Percentiles rank a stretch among this genome's conserved stretches.
These are phyloP conservation scores for Synodontis membranacea DNA, from an alignment of 2,113 vertebrate genomes.

Conservation along the genomic window DNA sequence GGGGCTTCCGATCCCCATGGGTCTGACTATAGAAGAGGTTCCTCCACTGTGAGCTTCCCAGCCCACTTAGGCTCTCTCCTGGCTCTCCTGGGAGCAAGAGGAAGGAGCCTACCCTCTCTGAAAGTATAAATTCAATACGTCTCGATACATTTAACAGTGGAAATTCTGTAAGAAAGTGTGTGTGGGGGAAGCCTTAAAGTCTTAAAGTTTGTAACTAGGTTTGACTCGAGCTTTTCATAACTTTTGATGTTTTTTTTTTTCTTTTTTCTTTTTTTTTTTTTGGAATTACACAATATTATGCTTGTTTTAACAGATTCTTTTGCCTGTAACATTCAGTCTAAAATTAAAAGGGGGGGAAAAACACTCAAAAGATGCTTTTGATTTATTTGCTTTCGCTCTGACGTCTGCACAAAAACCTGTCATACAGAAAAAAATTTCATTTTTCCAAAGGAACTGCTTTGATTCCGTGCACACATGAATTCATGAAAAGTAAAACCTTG, in stretches of 20 bases:
- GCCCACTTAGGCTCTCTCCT: neutral
- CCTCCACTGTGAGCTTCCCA: neutral
- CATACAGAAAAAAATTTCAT: neutral
- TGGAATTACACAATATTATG: neutral
- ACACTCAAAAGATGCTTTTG: neutral
- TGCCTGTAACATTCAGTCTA: neutral
- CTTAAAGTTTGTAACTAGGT: neutral
- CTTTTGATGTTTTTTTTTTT: neutral
- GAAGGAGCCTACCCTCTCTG: neutral
- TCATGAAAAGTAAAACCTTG: constrained; percentile 16
- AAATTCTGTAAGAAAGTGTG: neutral
- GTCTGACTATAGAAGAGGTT: neutral
- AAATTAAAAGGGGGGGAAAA: neutral
- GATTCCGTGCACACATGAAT: neutral
- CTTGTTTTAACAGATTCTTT: neutral
- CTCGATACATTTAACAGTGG: neutral
- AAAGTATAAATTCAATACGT: neutral
- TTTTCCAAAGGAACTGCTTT: neutral
- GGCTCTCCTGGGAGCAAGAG: neutral
- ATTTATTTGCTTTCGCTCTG: neutral
- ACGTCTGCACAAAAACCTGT: neutral
- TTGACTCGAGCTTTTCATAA: neutral
- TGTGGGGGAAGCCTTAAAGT: neutral
- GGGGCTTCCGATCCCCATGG: neutral
- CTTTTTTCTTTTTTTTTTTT: no score